phyloP scores from a whole-genome alignment of 64 coral and sea anemone species.

The Catalaphyllia jardinei region DNA sequence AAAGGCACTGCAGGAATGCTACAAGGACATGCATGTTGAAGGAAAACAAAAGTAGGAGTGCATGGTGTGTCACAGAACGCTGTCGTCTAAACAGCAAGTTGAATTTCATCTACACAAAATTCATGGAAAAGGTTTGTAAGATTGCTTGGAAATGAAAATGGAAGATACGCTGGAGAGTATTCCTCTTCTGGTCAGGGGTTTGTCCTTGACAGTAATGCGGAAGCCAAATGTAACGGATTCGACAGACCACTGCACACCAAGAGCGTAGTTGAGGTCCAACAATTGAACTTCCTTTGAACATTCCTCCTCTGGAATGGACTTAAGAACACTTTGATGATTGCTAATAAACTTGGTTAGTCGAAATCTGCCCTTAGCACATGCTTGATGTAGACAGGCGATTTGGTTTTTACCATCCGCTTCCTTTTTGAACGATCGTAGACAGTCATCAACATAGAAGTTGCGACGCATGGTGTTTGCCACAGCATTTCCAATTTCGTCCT shows the following conservation, averaged over 20 bases:
- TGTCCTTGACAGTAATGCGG: background rate
- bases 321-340: background rate
- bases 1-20: too few species aligned
- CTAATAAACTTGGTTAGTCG: constrained; percentile 32
- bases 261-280: constrained; percentile 7
- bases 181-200: too few species aligned
- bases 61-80: too few species aligned
- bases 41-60: too few species aligned
- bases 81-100: too few species aligned
- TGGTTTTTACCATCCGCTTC: background rate
- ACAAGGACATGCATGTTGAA: too few species aligned
- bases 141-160: too few species aligned
- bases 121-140: too few species aligned
- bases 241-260: too few species aligned
- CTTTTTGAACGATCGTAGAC: background rate
- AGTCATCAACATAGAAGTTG: constrained; percentile 17
- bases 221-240: background rate
- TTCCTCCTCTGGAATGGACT: constrained; percentile 32
- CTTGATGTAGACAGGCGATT: background rate
- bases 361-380: constrained; percentile 14
- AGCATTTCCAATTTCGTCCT: background rate
- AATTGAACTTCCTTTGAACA: constrained; percentile 12
- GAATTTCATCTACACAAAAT: too few species aligned
- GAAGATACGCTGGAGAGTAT: constrained; percentile 4
- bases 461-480: background rate